phyloP scores from a whole-genome alignment of 37 sponge, comb jelly and placozoan species.

The Chondrosia reniformis region DNA sequence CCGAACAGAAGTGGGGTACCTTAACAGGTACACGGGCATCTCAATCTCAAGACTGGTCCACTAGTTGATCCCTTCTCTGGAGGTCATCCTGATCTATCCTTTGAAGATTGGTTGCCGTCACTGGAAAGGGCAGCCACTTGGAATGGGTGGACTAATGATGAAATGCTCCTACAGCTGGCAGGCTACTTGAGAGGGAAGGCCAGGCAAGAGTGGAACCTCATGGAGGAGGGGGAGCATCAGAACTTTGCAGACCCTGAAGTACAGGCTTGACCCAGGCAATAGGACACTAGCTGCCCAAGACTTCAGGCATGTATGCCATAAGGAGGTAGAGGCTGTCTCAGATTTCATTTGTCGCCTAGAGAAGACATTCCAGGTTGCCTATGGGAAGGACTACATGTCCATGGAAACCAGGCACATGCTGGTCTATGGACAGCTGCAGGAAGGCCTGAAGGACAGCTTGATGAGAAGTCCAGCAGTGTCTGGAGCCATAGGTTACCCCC shows the following conservation, averaged over 20 bases:
- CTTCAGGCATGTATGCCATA: slow-evolving; percentile 35
- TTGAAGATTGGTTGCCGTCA: slow-evolving; percentile 39
- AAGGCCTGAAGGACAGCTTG: background rate
- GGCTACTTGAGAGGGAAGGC: slow-evolving; percentile 45
- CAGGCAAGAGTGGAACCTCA: slow-evolving; percentile 38
- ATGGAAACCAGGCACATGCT: slow-evolving; percentile 26
- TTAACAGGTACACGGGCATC: too few species aligned
- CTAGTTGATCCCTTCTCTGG: slow-evolving; percentile 36
- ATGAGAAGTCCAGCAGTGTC: slow-evolving; percentile 24
- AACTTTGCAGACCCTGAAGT: background rate
- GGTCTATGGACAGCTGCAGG: slow-evolving; percentile 20
- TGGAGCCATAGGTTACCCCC: background rate
- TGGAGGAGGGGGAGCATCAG: slow-evolving; percentile 10
- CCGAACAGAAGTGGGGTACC: too few species aligned
- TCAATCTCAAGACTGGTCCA: slow-evolving; percentile 6
- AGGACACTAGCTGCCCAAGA: slow-evolving; percentile 37
- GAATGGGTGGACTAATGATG: slow-evolving; percentile 44
- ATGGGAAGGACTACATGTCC: slow-evolving; percentile 34
- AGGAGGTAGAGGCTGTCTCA: slow-evolving; percentile 13
- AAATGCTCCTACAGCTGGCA: slow-evolving; percentile 36
- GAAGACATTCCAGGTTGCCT: slow-evolving; percentile 31
- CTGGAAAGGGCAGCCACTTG: slow-evolving; percentile 27
- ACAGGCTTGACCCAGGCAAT: slow-evolving; percentile 27
- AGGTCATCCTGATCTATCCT: background rate
- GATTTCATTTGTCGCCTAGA: slow-evolving; percentile 34